Conservation (phyloP, 1,140 invertebrate species). For the Xylocopa sonorina region DNA sequence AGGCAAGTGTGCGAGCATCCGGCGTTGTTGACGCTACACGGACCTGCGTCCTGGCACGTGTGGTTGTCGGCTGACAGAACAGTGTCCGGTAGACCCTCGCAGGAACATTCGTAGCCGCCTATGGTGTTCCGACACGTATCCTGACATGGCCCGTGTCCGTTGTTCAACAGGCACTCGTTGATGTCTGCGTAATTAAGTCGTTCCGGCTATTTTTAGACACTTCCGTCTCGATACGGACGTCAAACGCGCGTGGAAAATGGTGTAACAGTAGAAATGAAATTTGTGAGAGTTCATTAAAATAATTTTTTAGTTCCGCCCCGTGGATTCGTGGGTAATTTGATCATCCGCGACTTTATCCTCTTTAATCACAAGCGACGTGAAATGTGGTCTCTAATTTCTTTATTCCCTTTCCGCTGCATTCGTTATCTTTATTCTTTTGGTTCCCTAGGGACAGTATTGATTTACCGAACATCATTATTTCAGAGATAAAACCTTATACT, state of each 20-base stretch:
- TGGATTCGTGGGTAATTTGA: too few relatives aligned
- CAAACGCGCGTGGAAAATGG: not conserved
- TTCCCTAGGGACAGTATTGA: too few relatives aligned
- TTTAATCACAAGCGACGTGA: too few relatives aligned
- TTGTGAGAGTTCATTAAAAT: too few relatives aligned
- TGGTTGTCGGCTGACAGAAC: conserved; percentile 83
- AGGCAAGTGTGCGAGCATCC: conserved; percentile 84
- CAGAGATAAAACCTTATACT: too few relatives aligned
- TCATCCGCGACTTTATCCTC: too few relatives aligned
- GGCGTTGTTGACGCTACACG: conserved; percentile 85
- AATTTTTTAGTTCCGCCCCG: not conserved
- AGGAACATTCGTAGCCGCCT: conserved; percentile 85
- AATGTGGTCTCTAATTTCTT: too few relatives aligned
- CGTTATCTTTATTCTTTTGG: too few relatives aligned
- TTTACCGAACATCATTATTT: too few relatives aligned
- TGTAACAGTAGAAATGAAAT: not conserved
- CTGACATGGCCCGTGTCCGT: conserved; percentile 87
- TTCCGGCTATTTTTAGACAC: not conserved
- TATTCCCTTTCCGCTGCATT: too few relatives aligned
- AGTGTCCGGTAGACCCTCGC: conserved; percentile 83
- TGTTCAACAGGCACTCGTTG: conserved; percentile 85
- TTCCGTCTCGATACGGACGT: not conserved
- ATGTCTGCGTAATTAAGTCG: conserved; percentile 80
- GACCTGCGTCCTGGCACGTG: conserved; percentile 83
- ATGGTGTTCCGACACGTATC: conserved; percentile 86